Evolutionary conservation across 2,113 vertebrate genomes (phyloP).

Genomic region (Atlantisia rogersi): DNA sequence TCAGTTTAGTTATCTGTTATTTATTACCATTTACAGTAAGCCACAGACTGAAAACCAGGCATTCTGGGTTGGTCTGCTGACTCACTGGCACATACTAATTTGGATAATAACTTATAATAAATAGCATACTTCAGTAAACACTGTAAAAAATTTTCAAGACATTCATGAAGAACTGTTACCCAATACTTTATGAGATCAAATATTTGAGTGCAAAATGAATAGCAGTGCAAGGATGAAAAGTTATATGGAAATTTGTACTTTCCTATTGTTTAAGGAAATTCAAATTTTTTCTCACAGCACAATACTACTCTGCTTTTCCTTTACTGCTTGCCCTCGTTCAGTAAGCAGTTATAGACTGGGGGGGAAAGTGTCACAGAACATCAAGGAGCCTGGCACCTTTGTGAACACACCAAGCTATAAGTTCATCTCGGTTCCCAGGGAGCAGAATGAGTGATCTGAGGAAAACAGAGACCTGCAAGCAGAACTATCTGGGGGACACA

Average conservation of each 20-base stretch:
- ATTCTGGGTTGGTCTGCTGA: background rate
- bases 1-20: background rate
- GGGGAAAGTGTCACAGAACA: background rate
- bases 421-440: background rate
- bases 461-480: background rate
- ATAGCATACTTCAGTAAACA: background rate
- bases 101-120: background rate
- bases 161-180: background rate
- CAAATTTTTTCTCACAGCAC: background rate
- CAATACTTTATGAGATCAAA: background rate
- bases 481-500: background rate
- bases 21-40: background rate
- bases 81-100: background rate
- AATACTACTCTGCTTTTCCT: background rate
- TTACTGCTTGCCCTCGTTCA: background rate
- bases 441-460: background rate
- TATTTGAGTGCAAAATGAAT: too few species aligned
- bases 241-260: background rate
- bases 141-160: background rate
- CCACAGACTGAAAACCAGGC: background rate
- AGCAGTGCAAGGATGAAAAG: background rate
- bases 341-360: rapidly evolving
- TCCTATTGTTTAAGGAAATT: background rate
- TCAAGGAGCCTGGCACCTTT: background rate
- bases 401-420: background rate